Base-by-base conservation (phyloP, 1,140 invertebrate species). In the Megalonaias nervosa region DNA sequence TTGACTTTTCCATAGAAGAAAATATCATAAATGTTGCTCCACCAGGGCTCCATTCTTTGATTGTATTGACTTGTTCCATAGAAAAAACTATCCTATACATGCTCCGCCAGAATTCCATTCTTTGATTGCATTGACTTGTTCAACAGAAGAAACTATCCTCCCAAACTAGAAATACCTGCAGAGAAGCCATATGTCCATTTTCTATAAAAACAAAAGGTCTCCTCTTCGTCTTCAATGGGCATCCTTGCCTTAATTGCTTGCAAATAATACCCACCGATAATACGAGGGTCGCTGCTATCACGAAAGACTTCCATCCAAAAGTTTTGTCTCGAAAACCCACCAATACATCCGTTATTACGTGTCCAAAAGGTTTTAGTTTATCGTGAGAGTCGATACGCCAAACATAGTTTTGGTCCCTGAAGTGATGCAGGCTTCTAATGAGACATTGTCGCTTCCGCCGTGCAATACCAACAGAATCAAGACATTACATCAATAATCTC, bases 301-400 rank as follows among this genome's bases (percentile, higher is more conserved):
- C 26, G 26, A 31, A 31, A 31, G 26, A 0, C 84, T 76, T 86
- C 75, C 14, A 89, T 56, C 89, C 87, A 90, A 58, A 89, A 79
- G 1, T 89, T 65, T 16, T 81, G 66, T 55, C 85, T 75, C 15
- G 85, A 88, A 77, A 81, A 90, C 3, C 87, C 87, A 81, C 87
- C 86, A 17, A 90, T 85, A 59, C 84, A 86, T 17, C 84, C 88
- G 77, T 81, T 75, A n/a, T 89, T 85, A 38, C 81, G 82, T 23
- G 74, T 16, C 89, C 88, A 80, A 76, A 90, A 23, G 82, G 82
- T 75, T 89, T 90, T 21, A 90, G 70, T 81, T 89, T 89, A 64
- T 89, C 88, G 74, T 88, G 86, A 0, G 79, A 81, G 81, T 90
- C 88, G 6, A 87, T 59, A 71, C 89, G 87, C 86, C 88, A 89